Evolutionary conservation across 2,888 invertebrate genomes (phyloP).

Genomic region (Diarsia rubi): DNA sequence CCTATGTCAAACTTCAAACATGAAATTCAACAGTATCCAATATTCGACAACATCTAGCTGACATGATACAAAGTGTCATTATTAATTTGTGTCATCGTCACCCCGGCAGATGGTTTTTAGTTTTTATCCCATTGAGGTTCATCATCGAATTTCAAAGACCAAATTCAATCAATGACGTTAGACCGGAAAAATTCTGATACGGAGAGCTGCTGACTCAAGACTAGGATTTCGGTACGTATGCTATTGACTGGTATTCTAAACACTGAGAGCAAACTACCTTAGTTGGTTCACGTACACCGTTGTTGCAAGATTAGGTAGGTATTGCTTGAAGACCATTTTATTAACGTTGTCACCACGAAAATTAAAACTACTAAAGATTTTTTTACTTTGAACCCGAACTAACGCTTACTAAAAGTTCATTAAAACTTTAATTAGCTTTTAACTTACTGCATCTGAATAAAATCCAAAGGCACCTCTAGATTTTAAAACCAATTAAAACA

Average conservation of each 20-base stretch:
- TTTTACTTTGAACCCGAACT: constrained; percentile 9
- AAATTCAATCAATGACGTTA: constrained; percentile 50
- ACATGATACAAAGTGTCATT: constrained; percentile 38
- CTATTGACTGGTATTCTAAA: background rate
- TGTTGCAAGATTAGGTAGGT: background rate
- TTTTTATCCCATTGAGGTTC: constrained; percentile 23
- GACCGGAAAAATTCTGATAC: constrained; percentile 12
- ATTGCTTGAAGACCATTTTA: background rate
- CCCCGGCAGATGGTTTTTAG: background rate
- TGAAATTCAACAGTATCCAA: constrained; percentile 2
- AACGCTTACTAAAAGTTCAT: constrained; percentile 5
- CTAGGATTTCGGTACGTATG: background rate
- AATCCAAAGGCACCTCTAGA: constrained; percentile 2
- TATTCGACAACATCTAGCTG: constrained; percentile 8
- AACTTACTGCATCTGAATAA: background rate
- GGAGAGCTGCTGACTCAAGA: background rate
- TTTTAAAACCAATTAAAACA: constrained; percentile 22
- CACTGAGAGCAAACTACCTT: background rate
- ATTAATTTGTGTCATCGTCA: constrained; percentile 40
- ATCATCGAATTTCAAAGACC: constrained; percentile 30
- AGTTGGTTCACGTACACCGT: background rate
- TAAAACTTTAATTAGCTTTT: constrained; percentile 33
- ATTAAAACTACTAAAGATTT: background rate
- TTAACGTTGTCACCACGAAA: background rate
- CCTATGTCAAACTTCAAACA: background rate